Base-by-base conservation (phyloP, 2,888 invertebrate genomes). In the Archips xylosteana region DNA sequence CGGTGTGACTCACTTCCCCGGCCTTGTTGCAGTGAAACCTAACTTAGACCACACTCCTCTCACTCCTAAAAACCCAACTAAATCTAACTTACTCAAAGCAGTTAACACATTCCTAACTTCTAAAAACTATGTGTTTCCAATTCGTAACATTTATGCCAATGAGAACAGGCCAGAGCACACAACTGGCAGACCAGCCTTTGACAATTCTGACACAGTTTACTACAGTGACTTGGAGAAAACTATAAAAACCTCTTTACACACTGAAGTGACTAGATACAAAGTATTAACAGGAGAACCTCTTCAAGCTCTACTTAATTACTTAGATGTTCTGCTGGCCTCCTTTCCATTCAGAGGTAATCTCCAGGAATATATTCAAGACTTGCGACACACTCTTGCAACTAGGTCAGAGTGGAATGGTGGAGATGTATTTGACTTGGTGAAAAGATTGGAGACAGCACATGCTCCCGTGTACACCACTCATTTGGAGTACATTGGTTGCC, bases 221-320 rank as follows among this genome's bases (percentile, higher is more conserved):
- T 97, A 98, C 89, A 96, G 96, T 77, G 99, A 99, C 91, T 89
- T 99, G 74, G 98, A 98, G 89, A 97, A 97, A 82, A 97, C 98
- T 0, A 88, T 99, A n/a, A 95, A 96, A 79, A 97, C 97, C 83
- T 96, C 97, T 63, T 92, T 99, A 36, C 96, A 96, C 78, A 97
- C 97, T 80, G 99, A 99, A 94, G 96, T 99, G 39, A 95, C 97
- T 3, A 95, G 96, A 76, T 92, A 95, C 57, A 96, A 96, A 83
- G 86, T 88, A 23, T 96, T 99, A 63, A 92, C 93, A 32, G 97
- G 97, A 1, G 97, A 97, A 76, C 95, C 96, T 74, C 87, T 98
- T 69, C 87, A 94, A 71, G 97, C 98, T 0, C 89, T 99, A 23
- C 95, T 97, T 80, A 94, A 95, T 36, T 99, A 97, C 86, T 87